Base-by-base conservation (phyloP, 1,140 invertebrate species). In the Grapholita molesta region DNA sequence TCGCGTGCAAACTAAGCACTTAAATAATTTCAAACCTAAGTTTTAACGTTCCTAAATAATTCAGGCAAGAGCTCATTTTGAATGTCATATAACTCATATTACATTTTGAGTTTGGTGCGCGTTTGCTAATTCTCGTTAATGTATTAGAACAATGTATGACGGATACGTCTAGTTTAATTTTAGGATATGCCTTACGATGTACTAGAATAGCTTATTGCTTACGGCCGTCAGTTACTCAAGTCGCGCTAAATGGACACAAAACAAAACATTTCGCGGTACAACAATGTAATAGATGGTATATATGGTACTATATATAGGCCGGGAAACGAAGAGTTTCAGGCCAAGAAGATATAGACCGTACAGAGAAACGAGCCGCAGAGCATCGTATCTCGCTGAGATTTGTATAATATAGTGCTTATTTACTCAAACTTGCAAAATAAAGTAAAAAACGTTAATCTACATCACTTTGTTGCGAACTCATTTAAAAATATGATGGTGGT, bases 181-280 rank as follows among this genome's bases (percentile, higher is more conserved):
- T 61, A 61, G 55, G 55, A 15, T 52, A 52, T 61, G 55, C 55
- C 24, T 61, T 61, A 28, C 32, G 55, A 61, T 25, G 55, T 61
- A 61, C 55, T 25, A 61, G 30, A 61, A 61, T 61, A 61, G 30
- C 55, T 61, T 32, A 28, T n/a, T 61, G 25, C 24, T 23, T 57
- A 5, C n/a, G 6, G 55, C 42, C 18, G 15, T n/a, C 12, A 48
- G 38, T 48, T 48, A 21, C 11, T 11, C 23, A 4, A 28, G 55
- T 25, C n/a, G 55, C 15, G 25, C 28, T 15, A 8, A 30, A 25
- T 28, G 25, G 12, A 42, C n/a, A n/a, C n/a, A n/a, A n/a, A 32
- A 61, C 25, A 30, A 28, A 25, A 28, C 55, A 28, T 28, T 61
- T 15, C 25, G 30, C 18, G 18, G 30, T 12, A 7, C 21, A 21